Base-by-base conservation (phyloP, 53 echinoderm and acorn worm species). In the Echinarachnius parma region DNA sequence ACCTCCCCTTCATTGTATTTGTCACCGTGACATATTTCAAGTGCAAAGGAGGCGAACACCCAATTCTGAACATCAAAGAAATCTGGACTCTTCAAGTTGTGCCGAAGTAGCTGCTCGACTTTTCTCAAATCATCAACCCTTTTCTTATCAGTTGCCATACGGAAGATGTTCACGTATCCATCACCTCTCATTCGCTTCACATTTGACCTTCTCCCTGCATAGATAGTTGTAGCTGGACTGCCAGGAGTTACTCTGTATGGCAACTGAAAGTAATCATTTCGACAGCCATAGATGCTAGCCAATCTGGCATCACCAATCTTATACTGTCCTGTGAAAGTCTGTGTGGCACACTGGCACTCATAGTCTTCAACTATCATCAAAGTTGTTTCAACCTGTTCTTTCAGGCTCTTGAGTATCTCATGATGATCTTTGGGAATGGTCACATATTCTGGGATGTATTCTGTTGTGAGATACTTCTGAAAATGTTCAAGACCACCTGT, bases 11-110 rank as follows among this genome's bases (percentile, higher is more conserved):
- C 72, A 72, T 55, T 14, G 4, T 55, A 23, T 36, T 34, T 29
- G 14, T 72, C 55, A 56, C 37, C 4, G 16, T 24, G 22, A 37
- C 37, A 56, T 29, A 56, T 15, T 16, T 36, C 31, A 34, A 72
- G n/a, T 20, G 72, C 72, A 72, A 72, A 72, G 1, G 55, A 21
- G 23, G 45, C 37, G 18, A 72, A 72, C 25, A 72, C 72, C 24
- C 24, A 72, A 19, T 55, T 72, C 57, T 28, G 54, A 57, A 72
- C 55, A 54, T 72, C 72, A 56, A 72, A 72, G 26, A 39, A 29
- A 37, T 5, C 26, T 2, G 72, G 72, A 33, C 26, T 26, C 14
- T 4, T 18, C 36, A 72, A 34, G 28, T 72, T 72, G 27, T 24
- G 23, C 27, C 28, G 16, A 3, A 72, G 57, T 27, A 72, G 35